Evolutionary conservation across 2,888 invertebrate species (phyloP), one percentile per base, ranked within the genome.

Genomic region (Aleiodes alternator): DNA sequence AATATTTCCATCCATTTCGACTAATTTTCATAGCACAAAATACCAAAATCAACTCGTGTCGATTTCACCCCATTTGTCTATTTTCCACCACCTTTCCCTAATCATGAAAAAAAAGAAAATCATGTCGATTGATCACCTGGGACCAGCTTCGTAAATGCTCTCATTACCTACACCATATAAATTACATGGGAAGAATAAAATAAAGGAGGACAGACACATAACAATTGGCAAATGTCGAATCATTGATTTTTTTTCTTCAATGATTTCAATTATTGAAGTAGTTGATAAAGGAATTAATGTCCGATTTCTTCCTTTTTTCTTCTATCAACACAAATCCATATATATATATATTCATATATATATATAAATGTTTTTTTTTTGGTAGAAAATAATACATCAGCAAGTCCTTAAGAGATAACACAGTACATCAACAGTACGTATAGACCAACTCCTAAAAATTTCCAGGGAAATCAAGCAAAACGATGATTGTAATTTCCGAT

Each of bases 131-230:
- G 14, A 55, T 66, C 73, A 77, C 78, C 82, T 86, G 84, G 85
- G 85, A 85, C 83, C 76, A 84, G 83, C 84, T 85, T 85, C 84
- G 80, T 64, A 80, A 78, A 81, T 79, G 76, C 43, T 43, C 11
- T 75, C 78, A 82, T 78, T 79, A 78, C 59, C 68, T 68, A 68
- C 68, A 73, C 76, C 80, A 78, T 69, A 80, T 80, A 79, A 82
- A 81, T 82, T 79, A 82, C 77, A 83, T 79, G 79, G 76, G 80
- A 23, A 79, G 81, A 80, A 81, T 81, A 71, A 78, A 77, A 76
- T 80, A 66, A 80, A 82, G 51, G 84, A 78, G 83, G 84, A 85
- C 85, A 85, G 85, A 85, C 85, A 85, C 85, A 85, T 85, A 85
- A 86, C 84, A 84, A 82, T 68, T 31, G 51, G 51, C 51, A 51